Evolutionary conservation across 92 coral and sea anemone species (phyloP), one percentile per base, ranked within the genome.

Genomic region (Muricea muricata): DNA sequence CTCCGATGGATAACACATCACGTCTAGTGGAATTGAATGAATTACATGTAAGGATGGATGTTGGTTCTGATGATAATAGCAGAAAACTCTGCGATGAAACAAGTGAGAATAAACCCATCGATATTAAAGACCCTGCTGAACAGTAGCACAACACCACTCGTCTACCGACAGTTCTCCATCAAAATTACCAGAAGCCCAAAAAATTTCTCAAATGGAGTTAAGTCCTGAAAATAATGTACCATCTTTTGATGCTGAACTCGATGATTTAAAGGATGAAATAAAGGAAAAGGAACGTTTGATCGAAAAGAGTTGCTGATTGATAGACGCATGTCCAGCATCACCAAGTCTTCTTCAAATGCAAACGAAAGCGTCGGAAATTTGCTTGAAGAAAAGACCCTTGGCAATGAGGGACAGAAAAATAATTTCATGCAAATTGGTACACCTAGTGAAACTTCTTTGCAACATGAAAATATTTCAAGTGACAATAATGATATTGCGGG

Each of bases 191-290:
- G 41, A 67, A 29, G 18, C 20, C 11, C 7, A 23, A 9, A 26
- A 67, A 32, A 67, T 5, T 37, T 13, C 5, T 32, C 42, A 24
- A 37, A 21, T 35, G 18, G 14, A 18, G 15, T 18, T 9, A 21
- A 40, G 14, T 18, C 17, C 52, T n/a, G 76, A 70, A 34, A 37
- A 37, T 4, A 11, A 2, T 68, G 11, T 34, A 20, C 0, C 75
- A 10, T 31, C 26, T 40, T 4, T 18, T 37, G 52, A 70, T 2
- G 10, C 15, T 37, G 83, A 56, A 7, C 12, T 78, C 7, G 71
- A 78, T 45, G 70, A 78, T 32, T 12, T 78, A 1, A 72, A 78
- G 57, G 71, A 78, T 28, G 83, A 78, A 78, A 78, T 78, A 56
- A 56, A 78, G 2, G 33, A 31, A 57, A 78, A 58, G 83, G 58